Base-by-base conservation (phyloP, 1,140 invertebrate genomes). In the Pteromalus puparum region DNA sequence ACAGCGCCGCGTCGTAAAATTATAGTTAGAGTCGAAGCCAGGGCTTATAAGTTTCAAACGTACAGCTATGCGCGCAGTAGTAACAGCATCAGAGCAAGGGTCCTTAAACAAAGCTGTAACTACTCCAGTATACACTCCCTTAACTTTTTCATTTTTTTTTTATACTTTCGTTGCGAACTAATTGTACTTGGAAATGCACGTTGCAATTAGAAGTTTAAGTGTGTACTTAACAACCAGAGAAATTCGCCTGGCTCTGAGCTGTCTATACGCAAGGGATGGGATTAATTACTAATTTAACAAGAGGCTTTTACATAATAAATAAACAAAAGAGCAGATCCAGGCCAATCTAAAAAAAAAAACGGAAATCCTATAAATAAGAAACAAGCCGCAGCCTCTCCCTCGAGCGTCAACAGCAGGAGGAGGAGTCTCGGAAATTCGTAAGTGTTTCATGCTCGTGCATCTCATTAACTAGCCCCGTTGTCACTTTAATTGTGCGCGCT, bases 361-460 rank as follows among this genome's bases (percentile, higher is more conserved):
- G 38, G 7, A 42, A 9, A 38, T 38, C 38, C 38, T 38, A 10
- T 21, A 30, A 30, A 5, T 2, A 28, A 12, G 67, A 68, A 70
- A 21, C 38, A n/a, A 15, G 48, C 48, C 13, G 5, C 13, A 53
- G 48, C 67, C 67, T 26, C 65, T 67, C 65, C 21, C n/a, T n/a
- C n/a, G n/a, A n/a, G n/a, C n/a, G 28, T 30, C n/a, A n/a, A n/a
- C n/a, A n/a, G n/a, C n/a, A n/a, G n/a, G n/a, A n/a, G n/a, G n/a
- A n/a, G n/a, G n/a, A n/a, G 1, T 34, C 67, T 68, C 78, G 65
- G 30, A 68, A 70, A 80, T 80, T 70, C 78, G 78, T 70, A 70
- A 80, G 78, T 70, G 78, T 65, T 80, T 80, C 78, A 70, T 80
- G 78, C 61, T 30, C 30, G 78, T 65, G 78, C 78, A 80, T 80